phyloP scores from a whole-genome alignment of 2,113 vertebrate genomes.

The Notarius quadriscutis region DNA sequence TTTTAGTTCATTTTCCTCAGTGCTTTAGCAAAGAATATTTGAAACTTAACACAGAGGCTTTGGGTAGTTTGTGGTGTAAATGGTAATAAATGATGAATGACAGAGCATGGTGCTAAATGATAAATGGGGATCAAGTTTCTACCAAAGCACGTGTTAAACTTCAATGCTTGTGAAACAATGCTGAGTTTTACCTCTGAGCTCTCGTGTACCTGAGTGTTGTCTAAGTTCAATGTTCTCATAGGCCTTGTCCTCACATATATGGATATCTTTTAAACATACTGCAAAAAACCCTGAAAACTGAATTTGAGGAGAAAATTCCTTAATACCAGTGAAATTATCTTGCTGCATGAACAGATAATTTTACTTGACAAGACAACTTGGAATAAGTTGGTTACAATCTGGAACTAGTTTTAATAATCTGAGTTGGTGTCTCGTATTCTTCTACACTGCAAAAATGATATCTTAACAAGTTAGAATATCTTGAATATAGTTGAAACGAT shows the following conservation, averaged over 20 bases:
- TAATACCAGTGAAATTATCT: too few species aligned
- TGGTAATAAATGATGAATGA: not conserved
- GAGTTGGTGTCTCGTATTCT: too few species aligned
- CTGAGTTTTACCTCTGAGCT: not conserved
- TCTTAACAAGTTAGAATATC: too few species aligned
- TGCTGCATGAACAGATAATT: too few species aligned
- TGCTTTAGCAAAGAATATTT: not conserved
- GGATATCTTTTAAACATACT: not conserved
- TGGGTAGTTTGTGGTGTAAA: not conserved
- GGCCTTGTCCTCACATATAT: not conserved
- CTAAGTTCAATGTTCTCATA: too few species aligned
- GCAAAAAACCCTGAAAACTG: too few species aligned
- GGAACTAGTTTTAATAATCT: too few species aligned
- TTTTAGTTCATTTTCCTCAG: not conserved
- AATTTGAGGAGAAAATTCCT: too few species aligned
- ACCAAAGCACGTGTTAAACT: not conserved
- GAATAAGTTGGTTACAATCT: too few species aligned
- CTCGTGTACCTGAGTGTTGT: not conserved
- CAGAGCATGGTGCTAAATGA: not conserved
- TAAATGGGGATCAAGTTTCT: not conserved
- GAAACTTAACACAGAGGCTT: not conserved
- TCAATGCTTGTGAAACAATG: not conserved
- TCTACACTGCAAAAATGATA: too few species aligned
- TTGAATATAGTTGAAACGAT: too few species aligned
- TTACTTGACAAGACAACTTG: too few species aligned